Conservation (phyloP, 2,888 invertebrate species). For the Lasius platythorax region DNA sequence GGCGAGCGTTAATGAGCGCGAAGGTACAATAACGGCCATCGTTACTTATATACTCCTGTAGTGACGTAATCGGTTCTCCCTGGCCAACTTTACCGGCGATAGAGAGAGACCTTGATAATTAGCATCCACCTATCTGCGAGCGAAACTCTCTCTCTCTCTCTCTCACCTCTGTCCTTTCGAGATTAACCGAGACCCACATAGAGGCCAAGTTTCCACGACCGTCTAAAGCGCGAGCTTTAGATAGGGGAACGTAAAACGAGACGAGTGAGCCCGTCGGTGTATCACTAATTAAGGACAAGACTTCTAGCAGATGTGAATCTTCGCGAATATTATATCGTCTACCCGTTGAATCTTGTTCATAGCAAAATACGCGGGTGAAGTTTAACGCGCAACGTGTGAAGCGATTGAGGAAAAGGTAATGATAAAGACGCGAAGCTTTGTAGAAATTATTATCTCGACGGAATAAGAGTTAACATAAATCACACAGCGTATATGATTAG, state of each 20-base stretch:
- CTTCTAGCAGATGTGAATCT: constrained; percentile 68
- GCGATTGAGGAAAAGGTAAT: neutral
- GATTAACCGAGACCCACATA: constrained; percentile 74
- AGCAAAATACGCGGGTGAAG: neutral
- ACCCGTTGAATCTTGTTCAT: constrained; percentile 14
- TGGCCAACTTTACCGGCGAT: constrained; percentile 76
- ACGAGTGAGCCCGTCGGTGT: constrained; percentile 47
- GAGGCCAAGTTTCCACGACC: constrained; percentile 64
- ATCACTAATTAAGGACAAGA: constrained; percentile 74
- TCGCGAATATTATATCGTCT: constrained; percentile 44
- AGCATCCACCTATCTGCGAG: constrained; percentile 72
- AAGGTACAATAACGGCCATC: constrained; percentile 71
- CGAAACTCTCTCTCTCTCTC: constrained; percentile 1
- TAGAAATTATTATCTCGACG: neutral
- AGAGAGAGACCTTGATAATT: constrained; percentile 78
- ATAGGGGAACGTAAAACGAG: constrained; percentile 62
- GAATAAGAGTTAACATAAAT: neutral
- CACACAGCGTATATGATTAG: neutral
- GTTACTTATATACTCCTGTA: constrained; percentile 74
- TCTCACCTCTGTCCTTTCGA: constrained; percentile 40
- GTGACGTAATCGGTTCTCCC: constrained; percentile 77
- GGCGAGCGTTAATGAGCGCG: constrained; percentile 38
- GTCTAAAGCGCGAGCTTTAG: constrained; percentile 56
- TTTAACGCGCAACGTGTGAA: neutral
- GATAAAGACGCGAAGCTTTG: neutral